Percentiles rank a stretch among this genome's conserved stretches.
Conservation (phyloP, 2,888 invertebrate species). For the Lymantria monacha region DNA sequence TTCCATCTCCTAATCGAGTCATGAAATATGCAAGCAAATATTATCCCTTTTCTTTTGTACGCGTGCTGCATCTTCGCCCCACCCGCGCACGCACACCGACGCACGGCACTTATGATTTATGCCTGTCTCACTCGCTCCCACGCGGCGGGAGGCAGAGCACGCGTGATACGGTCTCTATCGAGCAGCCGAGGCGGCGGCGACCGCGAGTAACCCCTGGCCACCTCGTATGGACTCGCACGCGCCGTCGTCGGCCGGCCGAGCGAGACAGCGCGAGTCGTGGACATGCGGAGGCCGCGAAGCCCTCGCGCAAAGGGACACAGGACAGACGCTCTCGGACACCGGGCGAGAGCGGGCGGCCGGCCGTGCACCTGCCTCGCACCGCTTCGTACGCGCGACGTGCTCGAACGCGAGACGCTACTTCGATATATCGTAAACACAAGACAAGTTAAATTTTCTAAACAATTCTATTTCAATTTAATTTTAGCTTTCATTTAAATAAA, state of each 20-base stretch:
- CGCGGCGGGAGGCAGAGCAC: constrained; percentile 41
- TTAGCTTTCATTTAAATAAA: constrained; percentile 17
- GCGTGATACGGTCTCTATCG: constrained; percentile 65
- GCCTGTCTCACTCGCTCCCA: constrained; percentile 59
- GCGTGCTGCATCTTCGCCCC: constrained; percentile 79
- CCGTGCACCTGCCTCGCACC: constrained; percentile 74
- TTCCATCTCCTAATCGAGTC: constrained; percentile 82
- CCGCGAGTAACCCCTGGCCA: constrained; percentile 83
- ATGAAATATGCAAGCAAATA: constrained; percentile 83
- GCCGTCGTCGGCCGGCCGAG: constrained; percentile 77
- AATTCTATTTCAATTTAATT: constrained; percentile 30
- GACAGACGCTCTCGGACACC: constrained; percentile 83
- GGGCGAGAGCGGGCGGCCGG: constrained; percentile 82
- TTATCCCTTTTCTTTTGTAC: constrained; percentile 82
- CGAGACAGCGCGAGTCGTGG: constrained; percentile 73
- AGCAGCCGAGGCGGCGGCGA: constrained; percentile 73
- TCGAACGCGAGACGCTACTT: constrained; percentile 63
- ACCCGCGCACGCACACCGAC: constrained; percentile 82
- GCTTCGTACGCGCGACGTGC: constrained; percentile 68
- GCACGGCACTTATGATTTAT: constrained; percentile 73
- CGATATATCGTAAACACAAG: constrained; percentile 64
- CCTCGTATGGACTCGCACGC: constrained; percentile 80
- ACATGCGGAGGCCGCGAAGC: constrained; percentile 76
- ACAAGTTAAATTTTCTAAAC: constrained; percentile 41
- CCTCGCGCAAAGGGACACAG: constrained; percentile 81